phyloP scores from a whole-genome alignment of 2,888 invertebrate species.

The Lymantria dispar region DNA sequence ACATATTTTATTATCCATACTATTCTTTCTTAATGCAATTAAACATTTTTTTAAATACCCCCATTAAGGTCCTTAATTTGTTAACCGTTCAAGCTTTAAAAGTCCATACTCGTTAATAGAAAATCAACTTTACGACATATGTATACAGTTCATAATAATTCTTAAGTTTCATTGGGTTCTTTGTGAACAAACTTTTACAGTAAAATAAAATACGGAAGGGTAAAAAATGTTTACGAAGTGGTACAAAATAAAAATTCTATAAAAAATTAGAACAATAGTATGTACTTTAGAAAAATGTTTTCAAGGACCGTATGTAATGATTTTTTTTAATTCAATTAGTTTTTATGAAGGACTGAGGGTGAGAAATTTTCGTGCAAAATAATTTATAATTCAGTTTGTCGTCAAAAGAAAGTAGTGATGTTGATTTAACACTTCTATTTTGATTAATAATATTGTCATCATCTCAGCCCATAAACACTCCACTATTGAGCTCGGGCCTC shows the following conservation, averaged over 20 bases:
- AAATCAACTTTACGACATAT: neutral
- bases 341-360: too few species aligned
- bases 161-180: neutral
- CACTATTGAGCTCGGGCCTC: too few species aligned
- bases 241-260: neutral
- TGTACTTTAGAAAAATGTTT: too few species aligned
- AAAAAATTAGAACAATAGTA: neutral
- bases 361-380: too few species aligned
- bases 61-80: conserved; percentile 60
- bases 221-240: neutral
- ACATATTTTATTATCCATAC: conserved; percentile 25
- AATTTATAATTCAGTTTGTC: too few species aligned
- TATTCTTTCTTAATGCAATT: conserved; percentile 40
- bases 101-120: neutral
- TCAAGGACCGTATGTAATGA: too few species aligned
- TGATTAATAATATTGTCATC: too few species aligned
- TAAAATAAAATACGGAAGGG: neutral
- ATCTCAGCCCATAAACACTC: too few species aligned
- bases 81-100: conserved; percentile 31
- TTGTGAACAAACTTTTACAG: neutral
- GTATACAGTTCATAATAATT: neutral
- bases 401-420: too few species aligned
- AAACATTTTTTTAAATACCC: conserved; percentile 55
- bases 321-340: too few species aligned
- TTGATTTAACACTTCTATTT: too few species aligned